Evolutionary conservation across 2,797 vertebrate species (phyloP).

Genomic region (Cephalopachus bancanus): DNA sequence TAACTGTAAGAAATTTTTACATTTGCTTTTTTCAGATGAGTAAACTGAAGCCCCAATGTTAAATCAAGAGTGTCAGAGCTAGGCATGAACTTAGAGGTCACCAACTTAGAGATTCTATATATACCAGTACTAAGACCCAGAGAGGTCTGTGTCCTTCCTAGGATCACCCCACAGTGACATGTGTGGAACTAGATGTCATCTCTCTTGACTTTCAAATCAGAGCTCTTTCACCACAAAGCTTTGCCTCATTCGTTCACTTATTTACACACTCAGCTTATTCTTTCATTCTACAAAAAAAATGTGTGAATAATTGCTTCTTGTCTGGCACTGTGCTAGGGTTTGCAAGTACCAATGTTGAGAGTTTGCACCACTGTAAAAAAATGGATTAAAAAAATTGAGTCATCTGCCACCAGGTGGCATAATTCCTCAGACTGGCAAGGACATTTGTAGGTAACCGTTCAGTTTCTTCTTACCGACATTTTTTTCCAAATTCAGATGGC

Average conservation of each 20-base stretch:
- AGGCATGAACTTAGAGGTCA: background rate
- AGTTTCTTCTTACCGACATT: background rate
- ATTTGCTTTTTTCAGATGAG: background rate
- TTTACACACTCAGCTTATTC: too few relatives aligned
- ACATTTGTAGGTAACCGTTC: background rate
- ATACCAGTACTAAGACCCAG: background rate
- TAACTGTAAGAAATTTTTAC: conserved; percentile 5
- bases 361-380: conserved; percentile 11
- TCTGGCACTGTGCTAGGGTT: background rate
- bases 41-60: background rate
- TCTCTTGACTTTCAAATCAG: background rate
- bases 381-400: background rate
- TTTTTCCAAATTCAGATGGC: background rate
- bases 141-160: background rate
- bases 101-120: background rate
- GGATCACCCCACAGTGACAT: background rate
- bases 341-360: background rate
- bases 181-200: background rate
- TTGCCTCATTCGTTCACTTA: background rate
- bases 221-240: background rate
- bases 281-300: background rate
- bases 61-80: background rate
- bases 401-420: conserved; percentile 64
- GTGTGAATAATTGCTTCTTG: background rate
- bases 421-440: conserved; percentile 1